Evolutionary conservation across 2,797 vertebrate genomes (phyloP), one percentile per base, ranked within the genome.

Genomic region (Sparus aurata): DNA sequence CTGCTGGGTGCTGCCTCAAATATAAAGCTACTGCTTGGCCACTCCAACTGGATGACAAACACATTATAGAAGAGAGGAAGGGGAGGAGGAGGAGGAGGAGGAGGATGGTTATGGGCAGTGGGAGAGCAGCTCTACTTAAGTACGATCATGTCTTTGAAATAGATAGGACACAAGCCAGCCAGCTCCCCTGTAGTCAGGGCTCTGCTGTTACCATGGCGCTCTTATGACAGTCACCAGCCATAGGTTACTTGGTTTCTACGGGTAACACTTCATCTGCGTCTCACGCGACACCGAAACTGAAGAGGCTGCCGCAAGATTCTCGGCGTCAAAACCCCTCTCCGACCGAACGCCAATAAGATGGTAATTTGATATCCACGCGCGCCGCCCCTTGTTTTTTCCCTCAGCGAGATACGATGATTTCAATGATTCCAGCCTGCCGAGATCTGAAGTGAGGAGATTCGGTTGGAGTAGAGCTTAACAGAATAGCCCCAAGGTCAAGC

Each of bases 121-220:
- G 63, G 75, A 67, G 80, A 77, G 77, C 65, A 76, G 79, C 80
- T 68, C 73, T 68, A 77, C 81, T 88, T 88, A 85, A 89, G 76
- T 76, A 77, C 73, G 79, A 85, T 60, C 72, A 46, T 82, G 79
- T 77, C 80, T 89, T 79, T 91, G 84, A 92, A 92, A 89, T 30
- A 63, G 78, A 90, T 82, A 57, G 77, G 75, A 85, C 83, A 84
- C 73, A 62, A 87, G 68, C 50, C 77, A 79, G 75, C 77, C 77
- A 57, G 83, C 81, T 85, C 85, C 76, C 75, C 81, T 76, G 76
- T 84, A 83, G 76, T 86, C 83, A 77, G 30, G 34, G 75, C 85
- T 76, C 77, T 64, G 70, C 90, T 83, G 93, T 94, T 94, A 92
- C 94, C 93, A 94, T 92, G 91, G 91, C 80, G 72, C 75, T 87